A percentile compares a stretch with the other conserved stretches of the same genome.
These are phyloP conservation scores for Leptopterna dolabrata DNA, from an alignment of 2,888 invertebrate genomes.

Conservation along the genomic window DNA sequence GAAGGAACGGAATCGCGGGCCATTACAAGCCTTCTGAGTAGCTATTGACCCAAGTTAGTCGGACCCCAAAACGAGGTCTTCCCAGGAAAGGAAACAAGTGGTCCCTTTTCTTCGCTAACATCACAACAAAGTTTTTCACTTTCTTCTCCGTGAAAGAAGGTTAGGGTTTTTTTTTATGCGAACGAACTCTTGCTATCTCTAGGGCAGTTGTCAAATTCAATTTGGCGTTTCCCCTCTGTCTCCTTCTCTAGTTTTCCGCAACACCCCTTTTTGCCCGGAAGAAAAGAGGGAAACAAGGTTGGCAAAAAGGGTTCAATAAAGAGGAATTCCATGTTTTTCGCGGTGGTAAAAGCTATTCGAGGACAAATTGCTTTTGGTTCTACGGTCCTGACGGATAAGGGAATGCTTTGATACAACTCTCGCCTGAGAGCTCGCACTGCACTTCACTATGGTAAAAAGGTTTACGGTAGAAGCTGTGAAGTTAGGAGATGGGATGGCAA, in stretches of 20 bases:
- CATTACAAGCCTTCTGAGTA: background rate
- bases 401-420: background rate
- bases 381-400: background rate
- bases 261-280: background rate
- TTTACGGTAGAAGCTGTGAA: background rate
- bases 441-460: background rate
- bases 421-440: too few relatives aligned
- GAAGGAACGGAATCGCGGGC: background rate
- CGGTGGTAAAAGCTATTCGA: background rate
- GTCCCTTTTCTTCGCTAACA: conserved; percentile 8
- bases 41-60: conserved; percentile 7
- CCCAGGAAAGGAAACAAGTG: background rate
- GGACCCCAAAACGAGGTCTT: conserved; percentile 7
- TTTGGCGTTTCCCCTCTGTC: conserved; percentile 10
- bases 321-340: background rate
- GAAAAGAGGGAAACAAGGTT: background rate
- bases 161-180: background rate
- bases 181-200: background rate
- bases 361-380: background rate
- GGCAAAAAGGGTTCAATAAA: background rate
- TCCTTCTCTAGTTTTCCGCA: background rate
- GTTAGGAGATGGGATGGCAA: background rate
- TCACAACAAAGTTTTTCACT: conserved; percentile 42
- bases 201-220: conserved; percentile 32
- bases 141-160: background rate